A percentile compares a stretch with the other conserved stretches of the same genome.
Conservation (phyloP, 1,140 invertebrate genomes). For the Babylonia areolata region DNA sequence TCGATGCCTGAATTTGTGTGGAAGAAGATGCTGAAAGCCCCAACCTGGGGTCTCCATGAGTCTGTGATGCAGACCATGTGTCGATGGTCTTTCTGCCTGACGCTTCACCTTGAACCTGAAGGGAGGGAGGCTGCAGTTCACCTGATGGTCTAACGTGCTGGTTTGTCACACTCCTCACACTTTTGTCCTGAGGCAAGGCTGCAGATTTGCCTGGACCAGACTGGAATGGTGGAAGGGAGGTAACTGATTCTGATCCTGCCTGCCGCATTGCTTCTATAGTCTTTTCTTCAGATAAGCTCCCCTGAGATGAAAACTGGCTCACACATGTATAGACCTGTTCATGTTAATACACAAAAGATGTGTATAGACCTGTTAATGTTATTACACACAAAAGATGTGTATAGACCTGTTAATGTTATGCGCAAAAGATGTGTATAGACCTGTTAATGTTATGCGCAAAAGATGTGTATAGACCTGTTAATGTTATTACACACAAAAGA, state of each 20-base stretch:
- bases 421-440: no score
- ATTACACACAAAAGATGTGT: no score
- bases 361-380: no score
- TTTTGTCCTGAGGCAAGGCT: no score
- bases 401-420: no score
- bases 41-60: background rate
- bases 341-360: no score
- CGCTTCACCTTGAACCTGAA: background rate
- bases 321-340: conserved; percentile 81
- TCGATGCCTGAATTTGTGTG: no score
- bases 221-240: background rate
- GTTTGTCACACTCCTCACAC: background rate
- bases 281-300: background rate
- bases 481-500: no score
- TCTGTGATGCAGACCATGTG: background rate
- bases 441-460: no score
- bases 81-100: background rate
- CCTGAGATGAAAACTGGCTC: background rate
- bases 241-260: conserved; percentile 1
- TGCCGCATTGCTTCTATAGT: background rate
- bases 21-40: background rate
- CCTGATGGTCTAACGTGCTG: background rate
- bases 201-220: background rate
- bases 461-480: no score
- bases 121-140: background rate